Conservation (phyloP, 2,797 vertebrate species). For the Chloroceryle amazona region DNA sequence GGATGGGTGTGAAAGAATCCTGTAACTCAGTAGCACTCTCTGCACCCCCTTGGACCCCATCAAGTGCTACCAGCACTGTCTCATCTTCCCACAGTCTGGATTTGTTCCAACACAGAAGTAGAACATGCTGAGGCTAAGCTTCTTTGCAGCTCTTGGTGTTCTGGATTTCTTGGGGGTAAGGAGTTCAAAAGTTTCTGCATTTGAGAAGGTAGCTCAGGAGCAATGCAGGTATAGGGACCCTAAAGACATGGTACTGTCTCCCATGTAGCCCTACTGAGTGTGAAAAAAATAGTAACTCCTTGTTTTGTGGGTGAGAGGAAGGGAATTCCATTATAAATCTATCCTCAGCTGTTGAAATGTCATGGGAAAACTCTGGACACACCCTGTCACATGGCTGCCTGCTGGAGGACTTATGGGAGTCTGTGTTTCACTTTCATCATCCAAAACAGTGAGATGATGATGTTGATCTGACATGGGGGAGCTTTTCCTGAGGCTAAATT, state of each 20-base stretch:
- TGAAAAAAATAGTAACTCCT: background rate
- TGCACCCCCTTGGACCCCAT: background rate
- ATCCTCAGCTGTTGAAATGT: background rate
- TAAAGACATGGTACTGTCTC: background rate
- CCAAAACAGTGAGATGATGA: background rate
- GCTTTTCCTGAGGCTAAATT: background rate
- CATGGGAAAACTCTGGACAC: background rate
- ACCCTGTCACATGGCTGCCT: background rate
- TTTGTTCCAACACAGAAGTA: background rate
- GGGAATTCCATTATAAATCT: constrained; percentile 15
- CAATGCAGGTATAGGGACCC: background rate
- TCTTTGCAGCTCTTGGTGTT: background rate
- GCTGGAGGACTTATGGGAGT: background rate
- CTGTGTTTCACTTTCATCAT: background rate
- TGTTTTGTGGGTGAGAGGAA: background rate
- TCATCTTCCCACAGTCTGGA: background rate
- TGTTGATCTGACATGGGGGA: background rate
- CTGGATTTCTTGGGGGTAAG: background rate
- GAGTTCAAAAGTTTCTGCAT: background rate
- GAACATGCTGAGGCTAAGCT: background rate
- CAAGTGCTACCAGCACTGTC: background rate
- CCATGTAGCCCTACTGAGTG: background rate
- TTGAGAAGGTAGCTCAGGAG: background rate
- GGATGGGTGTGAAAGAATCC: background rate
- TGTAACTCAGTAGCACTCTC: background rate